phyloP scores from a whole-genome alignment of 2,113 vertebrate genomes.

The Oryzias curvinotus region DNA sequence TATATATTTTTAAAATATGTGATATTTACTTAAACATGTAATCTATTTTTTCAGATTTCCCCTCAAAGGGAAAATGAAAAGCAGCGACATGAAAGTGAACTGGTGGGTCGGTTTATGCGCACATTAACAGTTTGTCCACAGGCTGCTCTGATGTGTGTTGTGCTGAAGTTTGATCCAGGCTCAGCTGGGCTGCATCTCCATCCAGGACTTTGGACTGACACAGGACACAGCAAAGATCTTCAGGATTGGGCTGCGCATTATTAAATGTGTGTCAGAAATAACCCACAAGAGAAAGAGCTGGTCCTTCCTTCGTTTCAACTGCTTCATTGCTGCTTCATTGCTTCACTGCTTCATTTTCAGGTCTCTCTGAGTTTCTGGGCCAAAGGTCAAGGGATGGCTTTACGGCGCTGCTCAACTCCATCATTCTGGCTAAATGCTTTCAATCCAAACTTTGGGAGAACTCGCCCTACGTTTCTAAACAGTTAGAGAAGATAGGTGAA shows the following conservation, averaged over 20 bases:
- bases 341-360: constrained; percentile 71
- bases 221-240: constrained; percentile 95
- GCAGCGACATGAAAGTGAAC: constrained; percentile 97
- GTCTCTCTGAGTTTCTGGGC: constrained; percentile 88
- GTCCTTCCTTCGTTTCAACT: background rate
- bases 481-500: constrained; percentile 95
- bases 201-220: constrained; percentile 94
- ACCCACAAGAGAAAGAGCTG: background rate
- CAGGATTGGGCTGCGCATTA: constrained; percentile 88
- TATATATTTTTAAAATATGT: no score
- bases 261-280: constrained; percentile 83
- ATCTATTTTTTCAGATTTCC: constrained; percentile 83
- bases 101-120: constrained; percentile 78
- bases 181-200: constrained; percentile 89
- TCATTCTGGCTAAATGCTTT: constrained; percentile 95
- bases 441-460: constrained; percentile 95
- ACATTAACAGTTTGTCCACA: background rate
- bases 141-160: background rate
- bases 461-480: constrained; percentile 89
- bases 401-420: constrained; percentile 81
- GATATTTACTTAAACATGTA: background rate
- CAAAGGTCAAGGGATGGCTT: constrained; percentile 81
- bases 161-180: constrained; percentile 92
- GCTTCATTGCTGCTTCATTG: no score
- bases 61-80: constrained; percentile 94